Conservation (phyloP, 2,797 vertebrate genomes). For the Pristis pectinata region DNA sequence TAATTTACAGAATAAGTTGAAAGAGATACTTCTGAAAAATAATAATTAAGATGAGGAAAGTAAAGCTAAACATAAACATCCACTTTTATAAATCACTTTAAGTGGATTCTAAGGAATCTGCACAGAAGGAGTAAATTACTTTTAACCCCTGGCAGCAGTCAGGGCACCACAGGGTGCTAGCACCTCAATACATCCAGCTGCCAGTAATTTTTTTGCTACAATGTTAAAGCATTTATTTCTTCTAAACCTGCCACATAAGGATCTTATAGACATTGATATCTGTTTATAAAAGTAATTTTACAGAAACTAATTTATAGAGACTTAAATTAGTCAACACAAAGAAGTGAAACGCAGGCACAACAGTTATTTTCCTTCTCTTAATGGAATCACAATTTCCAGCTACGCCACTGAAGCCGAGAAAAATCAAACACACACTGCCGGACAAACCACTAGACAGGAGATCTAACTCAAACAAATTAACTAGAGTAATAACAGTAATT, state of each 20-base stretch:
- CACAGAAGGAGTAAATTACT: conserved; percentile 37
- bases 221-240: conserved; percentile 34
- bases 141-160: conserved; percentile 28
- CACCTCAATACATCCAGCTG: conserved; percentile 30
- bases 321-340: not conserved
- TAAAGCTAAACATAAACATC: conserved; percentile 2
- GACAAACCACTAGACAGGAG: not conserved
- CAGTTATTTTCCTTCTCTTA: not conserved
- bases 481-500: not conserved
- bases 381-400: not conserved
- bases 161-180: conserved; percentile 36
- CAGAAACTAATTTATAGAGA: not conserved
- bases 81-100: conserved; percentile 20
- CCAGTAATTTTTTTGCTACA: conserved; percentile 32
- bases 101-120: conserved; percentile 22
- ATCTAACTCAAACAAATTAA: conserved; percentile 6
- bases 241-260: not conserved
- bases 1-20: not conserved
- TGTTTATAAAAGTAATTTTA: not conserved
- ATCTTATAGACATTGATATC: conserved; percentile 6
- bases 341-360: not conserved
- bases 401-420: not conserved
- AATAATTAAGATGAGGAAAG: not conserved
- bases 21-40: not conserved
- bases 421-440: not conserved